phyloP scores from a whole-genome alignment of 2,113 vertebrate genomes.

The Typhlomys cinereus region DNA sequence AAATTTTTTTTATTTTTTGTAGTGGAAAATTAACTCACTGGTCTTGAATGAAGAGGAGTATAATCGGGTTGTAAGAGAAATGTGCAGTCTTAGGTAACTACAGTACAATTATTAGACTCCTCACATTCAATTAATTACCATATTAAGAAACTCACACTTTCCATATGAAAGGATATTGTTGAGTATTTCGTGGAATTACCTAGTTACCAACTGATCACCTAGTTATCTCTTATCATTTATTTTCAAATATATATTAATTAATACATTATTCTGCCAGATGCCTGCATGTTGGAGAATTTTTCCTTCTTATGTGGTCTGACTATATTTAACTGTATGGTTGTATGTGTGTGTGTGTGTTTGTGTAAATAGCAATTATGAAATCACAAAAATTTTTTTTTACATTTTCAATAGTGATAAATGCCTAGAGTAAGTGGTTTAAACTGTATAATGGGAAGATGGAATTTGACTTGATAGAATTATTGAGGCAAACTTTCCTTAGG shows the following conservation, averaged over 20 bases:
- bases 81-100: neutral
- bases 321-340: neutral
- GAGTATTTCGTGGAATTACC: neutral
- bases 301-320: neutral
- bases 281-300: neutral
- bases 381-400: neutral
- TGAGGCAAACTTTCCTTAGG: neutral
- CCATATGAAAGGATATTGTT: neutral
- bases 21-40: neutral
- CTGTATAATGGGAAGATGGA: neutral
- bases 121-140: neutral
- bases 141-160: neutral
- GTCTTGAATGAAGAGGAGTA: neutral
- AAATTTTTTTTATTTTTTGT: no score
- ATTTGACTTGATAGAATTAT: neutral
- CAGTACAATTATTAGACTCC: neutral
- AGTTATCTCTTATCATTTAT: neutral
- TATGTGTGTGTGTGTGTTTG: neutral
- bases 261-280: neutral
- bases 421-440: neutral
- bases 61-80: neutral
- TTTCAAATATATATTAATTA: neutral
- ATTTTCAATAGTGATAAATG: neutral
- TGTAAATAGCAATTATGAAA: neutral
- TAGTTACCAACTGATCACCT: neutral